Evolutionary conservation across 2,888 invertebrate species (phyloP), one percentile per base, ranked within the genome.

Genomic region (Euplexia lucipara): DNA sequence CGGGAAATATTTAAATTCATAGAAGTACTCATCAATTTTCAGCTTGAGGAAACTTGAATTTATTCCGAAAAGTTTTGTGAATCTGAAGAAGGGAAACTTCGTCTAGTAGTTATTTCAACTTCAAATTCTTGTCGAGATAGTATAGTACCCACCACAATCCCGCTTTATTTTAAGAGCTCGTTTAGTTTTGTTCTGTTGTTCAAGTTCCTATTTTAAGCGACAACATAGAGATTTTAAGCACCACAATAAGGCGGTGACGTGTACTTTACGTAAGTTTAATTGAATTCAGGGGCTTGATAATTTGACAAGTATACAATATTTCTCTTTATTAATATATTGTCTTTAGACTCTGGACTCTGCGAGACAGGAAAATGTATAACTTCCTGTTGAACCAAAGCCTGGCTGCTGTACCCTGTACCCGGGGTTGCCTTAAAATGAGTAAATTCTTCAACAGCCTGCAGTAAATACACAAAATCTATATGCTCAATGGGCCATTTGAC

Each of bases 91-190:
- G 81, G 76, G 76, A 88, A 91, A 89, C 86, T 90, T 89, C 79
- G 83, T 81, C 79, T 83, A 84, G 84, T 86, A 88, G 88, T 90
- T 91, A 88, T 88, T 88, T 82, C 83, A 87, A 90, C 86, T 90
- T 90, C 75, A 83, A 88, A 86, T 88, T 88, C 85, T 86, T 88
- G 82, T 70, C 70, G 54, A 59, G 51, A 48, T 71, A 57, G 67
- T 70, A 48, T 71, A 57, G 67, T 70, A 54, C 51, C 49, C 42
- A 75, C 71, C 70, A 66, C 60, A 73, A 68, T 64, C 42, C 56
- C 57, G 49, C 68, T 88, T 88, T 87, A 86, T 86, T 88, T 89
- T 81, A 84, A 86, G 82, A 82, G 79, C 77, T 85, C 78, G 81
- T 86, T 86, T 86, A 83, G 80, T 82, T 83, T 84, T 81, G 80